Evolutionary conservation across 2,113 vertebrate genomes (phyloP), one percentile per base, ranked within the genome.

Genomic region (Salvelinus namaycush): DNA sequence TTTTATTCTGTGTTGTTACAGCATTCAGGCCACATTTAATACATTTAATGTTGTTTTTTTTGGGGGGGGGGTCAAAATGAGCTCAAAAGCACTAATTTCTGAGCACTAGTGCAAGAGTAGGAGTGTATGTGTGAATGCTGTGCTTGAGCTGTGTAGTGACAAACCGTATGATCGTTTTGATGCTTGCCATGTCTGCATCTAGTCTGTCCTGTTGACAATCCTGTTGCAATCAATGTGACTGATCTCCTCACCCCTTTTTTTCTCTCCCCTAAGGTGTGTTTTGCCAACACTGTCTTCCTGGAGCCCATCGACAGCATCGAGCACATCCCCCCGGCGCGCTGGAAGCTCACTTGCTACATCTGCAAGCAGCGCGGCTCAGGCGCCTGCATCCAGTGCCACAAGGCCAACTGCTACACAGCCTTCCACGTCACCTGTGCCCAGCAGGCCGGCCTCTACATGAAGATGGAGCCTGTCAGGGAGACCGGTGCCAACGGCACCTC

Each of bases 331-430:
- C 95, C 98, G 0, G 97, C 98, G 0, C 96, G 98, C 81, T 99
- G 98, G 98, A 99, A 99, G 89, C 96, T 99, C 49, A 99, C 98
- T 72, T 99, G 98, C 93, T 99, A 99, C 88, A 99, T 99, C 79
- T 99, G 98, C 91, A 99, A 99, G 86, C 97, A 99, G 91, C 95
- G 98, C 0, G 98, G 98, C 67, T 97, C 97, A 0, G 98, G 98
- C 9, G 98, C 98, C 79, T 99, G 98, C 85, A 99, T 99, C 84
- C 98, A 99, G 91, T 99, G 97, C 83, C 98, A 99, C 91, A 99
- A 99, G 87, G 98, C 98, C 75, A 99, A 99, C 92, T 99, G 98
- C 88, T 99, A 99, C 92, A 99, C 97, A 0, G 98, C 98, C 80
- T 99, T 99, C 93, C 98, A 99, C 0, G 98, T 99, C 80, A 99